phyloP scores from a whole-genome alignment of 1,140 invertebrate species.

The Bathynomus jamesi region DNA sequence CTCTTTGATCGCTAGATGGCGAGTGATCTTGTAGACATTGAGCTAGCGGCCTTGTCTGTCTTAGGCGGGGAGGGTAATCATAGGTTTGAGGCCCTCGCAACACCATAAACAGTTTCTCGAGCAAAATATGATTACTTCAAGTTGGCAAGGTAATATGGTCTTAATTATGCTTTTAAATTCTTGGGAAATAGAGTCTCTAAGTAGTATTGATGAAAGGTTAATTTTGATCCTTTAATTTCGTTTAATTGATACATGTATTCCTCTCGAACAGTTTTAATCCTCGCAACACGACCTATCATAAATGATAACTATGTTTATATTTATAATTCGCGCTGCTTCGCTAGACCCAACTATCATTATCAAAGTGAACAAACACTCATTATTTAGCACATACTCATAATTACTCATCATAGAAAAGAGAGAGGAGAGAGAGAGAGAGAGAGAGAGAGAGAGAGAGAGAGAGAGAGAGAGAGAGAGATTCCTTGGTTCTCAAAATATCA shows the following conservation, averaged over 20 bases:
- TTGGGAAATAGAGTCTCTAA: slow-evolving; percentile 15
- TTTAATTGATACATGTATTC: slow-evolving; percentile 19
- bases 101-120: slow-evolving; percentile 37
- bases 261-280: slow-evolving; percentile 23
- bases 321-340: no score
- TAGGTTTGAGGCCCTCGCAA: slow-evolving; percentile 34
- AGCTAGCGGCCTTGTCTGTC: slow-evolving; percentile 30
- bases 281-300: slow-evolving; percentile 34
- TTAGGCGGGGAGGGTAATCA: slow-evolving; percentile 31
- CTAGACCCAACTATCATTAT: no score
- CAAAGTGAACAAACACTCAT: no score
- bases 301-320: slow-evolving; percentile 37
- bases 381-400: no score
- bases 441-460: no score
- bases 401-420: no score
- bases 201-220: slow-evolving; percentile 15
- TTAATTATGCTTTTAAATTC: slow-evolving; percentile 12
- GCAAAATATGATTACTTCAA: slow-evolving; percentile 35
- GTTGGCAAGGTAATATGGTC: slow-evolving; percentile 16
- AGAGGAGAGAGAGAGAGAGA: no score
- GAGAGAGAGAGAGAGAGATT: no score
- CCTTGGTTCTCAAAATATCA: no score
- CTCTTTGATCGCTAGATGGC: slow-evolving; percentile 15
- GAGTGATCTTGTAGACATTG: slow-evolving; percentile 28
- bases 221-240: slow-evolving; percentile 11